Base-by-base conservation (phyloP, 2,888 invertebrate genomes). In the Hirudinaria manillensis region DNA sequence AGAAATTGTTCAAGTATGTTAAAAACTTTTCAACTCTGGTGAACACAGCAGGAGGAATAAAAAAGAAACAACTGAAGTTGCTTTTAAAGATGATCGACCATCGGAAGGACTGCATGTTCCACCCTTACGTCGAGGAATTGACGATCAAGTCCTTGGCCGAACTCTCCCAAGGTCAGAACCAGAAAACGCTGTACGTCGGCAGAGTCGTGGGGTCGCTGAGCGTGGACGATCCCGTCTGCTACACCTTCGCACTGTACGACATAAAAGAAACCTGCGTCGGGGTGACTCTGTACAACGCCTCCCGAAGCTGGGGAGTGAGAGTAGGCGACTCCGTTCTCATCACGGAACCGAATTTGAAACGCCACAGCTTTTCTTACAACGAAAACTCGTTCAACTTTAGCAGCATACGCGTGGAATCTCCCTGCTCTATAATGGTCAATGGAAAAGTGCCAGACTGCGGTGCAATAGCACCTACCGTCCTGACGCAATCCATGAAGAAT, bases 321-420 rank as follows among this genome's bases (percentile, higher is more conserved):
- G 91, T 93, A 77, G 93, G 93, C 0, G 93, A 94, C 86, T 89
- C 90, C 38, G 90, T 94, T 21, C 91, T 91, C 13, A 89, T 93
- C 79, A 91, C 92, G 0, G 92, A 92, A 82, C 93, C 93, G 0
- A 88, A 85, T 80, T 83, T 91, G 56, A 87, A 88, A 55, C 84
- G 87, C 74, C 89, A 91, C 36, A 85, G 88, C 78, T 88, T 90
- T 81, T 85, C 84, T 73, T 88, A 89, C 70, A 67, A 76, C 29
- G 76, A 68, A 4, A n/a, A 70, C 51, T 61, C 74, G 51, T 91
- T 90, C 83, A 87, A 89, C 79, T 92, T 91, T 85, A 88, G 88
- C 80, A 89, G 90, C 72, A 89, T 93, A 76, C 88, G 93, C 75
- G 90, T 93, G n/a, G 91, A 91, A 85, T 90, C 89, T 77, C 93